Evolutionary conservation across 2,888 invertebrate genomes (phyloP).

Genomic region (Panopea generosa): DNA sequence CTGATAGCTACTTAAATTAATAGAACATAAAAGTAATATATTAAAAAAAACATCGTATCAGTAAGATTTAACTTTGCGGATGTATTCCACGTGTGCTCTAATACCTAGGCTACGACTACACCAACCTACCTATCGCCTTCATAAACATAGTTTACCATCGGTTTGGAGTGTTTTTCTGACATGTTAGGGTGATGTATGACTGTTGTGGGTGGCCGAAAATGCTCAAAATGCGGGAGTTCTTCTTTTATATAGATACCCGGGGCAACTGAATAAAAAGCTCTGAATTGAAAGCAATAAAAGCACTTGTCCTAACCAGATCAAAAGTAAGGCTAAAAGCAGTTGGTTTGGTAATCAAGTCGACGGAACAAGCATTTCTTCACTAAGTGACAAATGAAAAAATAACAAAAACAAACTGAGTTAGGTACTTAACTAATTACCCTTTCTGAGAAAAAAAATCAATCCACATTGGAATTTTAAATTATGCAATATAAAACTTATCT

Average conservation of each 20-base stretch:
- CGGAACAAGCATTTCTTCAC: too few species aligned
- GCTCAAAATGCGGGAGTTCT: constrained; percentile 56
- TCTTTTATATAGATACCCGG: constrained; percentile 40
- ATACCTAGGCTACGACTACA: constrained; percentile 15
- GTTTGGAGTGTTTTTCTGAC: constrained; percentile 53
- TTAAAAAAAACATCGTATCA: neutral
- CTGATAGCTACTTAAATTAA: neutral
- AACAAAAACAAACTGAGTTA: too few species aligned
- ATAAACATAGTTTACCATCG: constrained; percentile 61
- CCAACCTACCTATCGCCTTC: constrained; percentile 37
- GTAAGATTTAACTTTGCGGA: neutral
- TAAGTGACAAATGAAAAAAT: too few species aligned
- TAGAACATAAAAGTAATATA: neutral
- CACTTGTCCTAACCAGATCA: constrained; percentile 48
- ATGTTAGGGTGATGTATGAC: constrained; percentile 59
- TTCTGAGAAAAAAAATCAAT: too few species aligned
- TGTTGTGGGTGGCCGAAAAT: constrained; percentile 58
- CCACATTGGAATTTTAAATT: too few species aligned
- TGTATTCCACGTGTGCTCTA: constrained; percentile 35
- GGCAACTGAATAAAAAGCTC: constrained; percentile 40
- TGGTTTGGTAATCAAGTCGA: constrained; percentile 23
- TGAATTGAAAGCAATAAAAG: constrained; percentile 50
- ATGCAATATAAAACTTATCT: too few species aligned
- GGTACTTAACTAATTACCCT: too few species aligned
- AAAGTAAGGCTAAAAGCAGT: constrained; percentile 26